Conservation (phyloP, 1,140 invertebrate genomes). For the Chionoecetes opilio region DNA sequence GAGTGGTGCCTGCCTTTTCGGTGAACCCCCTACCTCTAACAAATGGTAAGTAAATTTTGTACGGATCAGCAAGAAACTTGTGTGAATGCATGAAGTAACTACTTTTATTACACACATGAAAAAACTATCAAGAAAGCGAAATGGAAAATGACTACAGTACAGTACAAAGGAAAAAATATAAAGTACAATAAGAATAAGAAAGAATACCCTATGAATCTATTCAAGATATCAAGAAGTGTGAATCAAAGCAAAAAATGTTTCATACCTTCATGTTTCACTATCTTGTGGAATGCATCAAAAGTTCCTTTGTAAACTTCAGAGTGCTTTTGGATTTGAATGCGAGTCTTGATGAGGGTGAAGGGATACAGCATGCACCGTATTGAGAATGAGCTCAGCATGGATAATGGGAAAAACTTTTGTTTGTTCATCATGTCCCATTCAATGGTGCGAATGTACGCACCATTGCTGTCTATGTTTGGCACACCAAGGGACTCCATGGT, state of each 20-base stretch:
- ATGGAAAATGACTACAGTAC: no score
- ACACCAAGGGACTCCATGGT: constrained; percentile 62
- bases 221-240: background rate
- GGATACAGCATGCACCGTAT: constrained; percentile 97
- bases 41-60: no score
- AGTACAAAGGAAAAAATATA: no score
- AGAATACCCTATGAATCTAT: no score
- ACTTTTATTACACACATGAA: no score
- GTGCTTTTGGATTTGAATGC: constrained; percentile 91
- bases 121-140: no score
- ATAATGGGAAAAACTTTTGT: constrained; percentile 95
- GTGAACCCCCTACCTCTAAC: no score
- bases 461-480: constrained; percentile 51
- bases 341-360: constrained; percentile 97
- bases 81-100: no score
- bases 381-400: constrained; percentile 93
- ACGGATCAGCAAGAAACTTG: no score
- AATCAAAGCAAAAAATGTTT: background rate
- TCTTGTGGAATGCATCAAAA: constrained; percentile 95
- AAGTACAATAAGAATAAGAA: background rate
- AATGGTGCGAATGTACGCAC: constrained; percentile 90
- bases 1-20: no score
- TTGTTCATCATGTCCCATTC: constrained; percentile 99
- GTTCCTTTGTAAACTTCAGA: constrained; percentile 93
- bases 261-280: constrained; percentile 92